These are phyloP conservation scores for Phocoena phocoena DNA, from an alignment of 2,113 vertebrate genomes.

Conservation along the genomic window DNA sequence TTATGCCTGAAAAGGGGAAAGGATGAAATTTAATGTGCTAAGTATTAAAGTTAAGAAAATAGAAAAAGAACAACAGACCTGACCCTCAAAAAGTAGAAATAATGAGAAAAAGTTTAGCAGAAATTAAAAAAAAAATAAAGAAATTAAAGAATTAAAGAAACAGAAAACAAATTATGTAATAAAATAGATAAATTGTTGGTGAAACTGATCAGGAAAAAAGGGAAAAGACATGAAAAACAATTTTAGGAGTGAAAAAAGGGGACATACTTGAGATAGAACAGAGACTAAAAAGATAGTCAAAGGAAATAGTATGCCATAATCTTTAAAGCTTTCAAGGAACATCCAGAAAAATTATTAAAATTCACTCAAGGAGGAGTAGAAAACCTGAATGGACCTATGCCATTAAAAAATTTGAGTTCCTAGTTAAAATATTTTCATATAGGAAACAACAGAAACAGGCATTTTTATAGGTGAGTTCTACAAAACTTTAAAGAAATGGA, in stretches of 20 bases:
- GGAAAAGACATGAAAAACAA: not conserved
- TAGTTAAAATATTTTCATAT: constrained; percentile 3
- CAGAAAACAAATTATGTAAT: not conserved
- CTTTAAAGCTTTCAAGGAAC: not conserved
- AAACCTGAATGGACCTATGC: not conserved
- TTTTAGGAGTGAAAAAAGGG: not conserved
- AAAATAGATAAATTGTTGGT: not conserved
- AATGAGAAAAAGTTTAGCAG: not conserved
- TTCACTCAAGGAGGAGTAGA: not conserved
- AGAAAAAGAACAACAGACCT: not conserved
- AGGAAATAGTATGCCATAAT: not conserved
- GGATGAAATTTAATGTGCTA: not conserved
- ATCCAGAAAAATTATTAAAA: constrained; percentile 26
- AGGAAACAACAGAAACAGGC: not conserved
- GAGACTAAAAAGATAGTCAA: not conserved
- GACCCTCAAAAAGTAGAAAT: not conserved
- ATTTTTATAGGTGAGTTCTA: not conserved
- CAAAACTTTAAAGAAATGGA: not conserved
- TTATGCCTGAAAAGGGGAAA: not conserved
- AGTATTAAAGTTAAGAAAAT: not conserved
- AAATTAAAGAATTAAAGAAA: not conserved
- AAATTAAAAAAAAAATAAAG: not conserved
- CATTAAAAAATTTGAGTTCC: not conserved
- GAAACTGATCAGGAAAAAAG: not conserved
- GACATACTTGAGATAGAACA: not conserved